These are phyloP conservation scores for Phenganax stokvisi DNA, from an alignment of 92 coral and sea anemone species.

Conservation along the genomic window DNA sequence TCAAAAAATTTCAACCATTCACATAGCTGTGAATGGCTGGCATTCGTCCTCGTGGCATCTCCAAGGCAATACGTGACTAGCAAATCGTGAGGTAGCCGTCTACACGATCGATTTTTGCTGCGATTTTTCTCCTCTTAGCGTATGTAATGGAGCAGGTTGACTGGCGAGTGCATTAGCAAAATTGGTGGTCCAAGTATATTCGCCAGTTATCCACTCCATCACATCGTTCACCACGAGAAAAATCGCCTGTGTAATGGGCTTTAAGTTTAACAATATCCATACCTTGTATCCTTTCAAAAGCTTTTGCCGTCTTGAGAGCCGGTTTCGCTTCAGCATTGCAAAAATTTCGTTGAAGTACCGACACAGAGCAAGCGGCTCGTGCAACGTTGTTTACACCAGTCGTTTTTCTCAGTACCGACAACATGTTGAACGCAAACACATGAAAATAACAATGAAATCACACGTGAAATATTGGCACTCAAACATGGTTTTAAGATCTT, in stretches of 20 bases:
- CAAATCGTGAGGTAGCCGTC: no score
- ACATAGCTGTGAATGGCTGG: no score
- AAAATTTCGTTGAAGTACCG: neutral
- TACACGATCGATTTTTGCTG: no score
- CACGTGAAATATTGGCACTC: neutral
- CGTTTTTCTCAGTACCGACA: conserved; percentile 3
- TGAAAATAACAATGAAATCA: neutral
- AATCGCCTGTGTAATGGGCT: neutral
- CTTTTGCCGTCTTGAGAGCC: conserved; percentile 22
- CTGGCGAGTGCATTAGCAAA: no score
- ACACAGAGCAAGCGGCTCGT: neutral
- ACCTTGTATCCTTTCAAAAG: conserved; percentile 36
- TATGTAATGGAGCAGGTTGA: no score
- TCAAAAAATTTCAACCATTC: no score
- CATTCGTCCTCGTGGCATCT: no score
- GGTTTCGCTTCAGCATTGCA: neutral
- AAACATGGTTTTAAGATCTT: neutral
- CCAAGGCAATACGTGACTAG: no score
- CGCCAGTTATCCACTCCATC: no score
- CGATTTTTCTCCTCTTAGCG: no score
- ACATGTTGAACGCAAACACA: neutral
- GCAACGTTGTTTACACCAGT: neutral
- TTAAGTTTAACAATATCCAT: neutral
- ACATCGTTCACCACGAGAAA: no score
- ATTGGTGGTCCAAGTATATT: no score